These are phyloP conservation scores for Himalopsyche japonica DNA, from an alignment of 2,888 invertebrate species.

Conservation along the genomic window DNA sequence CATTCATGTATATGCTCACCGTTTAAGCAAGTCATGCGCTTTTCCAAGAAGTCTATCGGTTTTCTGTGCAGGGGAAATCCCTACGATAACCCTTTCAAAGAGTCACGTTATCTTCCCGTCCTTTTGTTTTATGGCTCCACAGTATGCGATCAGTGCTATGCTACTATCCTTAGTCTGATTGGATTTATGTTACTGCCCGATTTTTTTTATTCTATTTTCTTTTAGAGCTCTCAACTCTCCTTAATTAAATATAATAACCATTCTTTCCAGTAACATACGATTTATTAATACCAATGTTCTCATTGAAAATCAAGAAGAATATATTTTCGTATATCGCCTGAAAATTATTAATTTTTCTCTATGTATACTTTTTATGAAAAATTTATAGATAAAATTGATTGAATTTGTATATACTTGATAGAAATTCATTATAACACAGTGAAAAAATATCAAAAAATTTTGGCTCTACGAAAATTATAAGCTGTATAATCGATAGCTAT, in stretches of 20 bases:
- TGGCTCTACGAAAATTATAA: too few relatives aligned
- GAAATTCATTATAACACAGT: too few relatives aligned
- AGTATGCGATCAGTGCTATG: conserved; percentile 29
- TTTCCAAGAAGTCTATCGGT: background rate
- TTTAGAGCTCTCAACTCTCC: background rate
- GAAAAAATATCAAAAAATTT: too few relatives aligned
- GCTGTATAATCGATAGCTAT: too few relatives aligned
- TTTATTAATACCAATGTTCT: too few relatives aligned
- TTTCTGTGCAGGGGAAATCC: background rate
- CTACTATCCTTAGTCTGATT: conserved; percentile 28
- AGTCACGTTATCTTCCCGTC: conserved; percentile 16
- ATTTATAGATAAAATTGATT: too few relatives aligned
- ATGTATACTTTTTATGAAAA: too few relatives aligned
- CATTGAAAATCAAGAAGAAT: too few relatives aligned
- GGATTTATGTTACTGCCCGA: conserved; percentile 36
- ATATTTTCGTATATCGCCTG: too few relatives aligned
- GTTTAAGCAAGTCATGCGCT: conserved; percentile 8
- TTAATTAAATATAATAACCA: background rate
- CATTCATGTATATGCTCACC: background rate
- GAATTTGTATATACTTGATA: too few relatives aligned
- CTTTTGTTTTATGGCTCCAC: conserved; percentile 35
- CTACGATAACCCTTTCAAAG: background rate
- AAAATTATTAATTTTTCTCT: too few relatives aligned
- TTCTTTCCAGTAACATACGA: too few relatives aligned
- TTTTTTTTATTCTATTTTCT: background rate